Percentiles rank a stretch among this genome's conserved stretches.
phyloP scores from a whole-genome alignment of 1,140 invertebrate species.

The Drosophila guanche region DNA sequence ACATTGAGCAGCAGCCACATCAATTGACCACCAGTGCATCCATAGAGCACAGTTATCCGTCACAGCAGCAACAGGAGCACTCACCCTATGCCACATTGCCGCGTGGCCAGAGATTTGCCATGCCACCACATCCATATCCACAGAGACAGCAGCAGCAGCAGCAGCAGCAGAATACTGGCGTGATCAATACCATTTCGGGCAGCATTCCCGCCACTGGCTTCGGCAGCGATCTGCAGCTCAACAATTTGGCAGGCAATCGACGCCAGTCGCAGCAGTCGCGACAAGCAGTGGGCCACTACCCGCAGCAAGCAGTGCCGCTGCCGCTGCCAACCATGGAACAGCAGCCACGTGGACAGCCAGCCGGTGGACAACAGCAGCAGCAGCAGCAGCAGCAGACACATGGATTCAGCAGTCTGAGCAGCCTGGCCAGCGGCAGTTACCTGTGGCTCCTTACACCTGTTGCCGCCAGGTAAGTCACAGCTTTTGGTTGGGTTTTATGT shows the following conservation, averaged over 20 bases:
- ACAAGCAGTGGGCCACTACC: conserved; percentile 12
- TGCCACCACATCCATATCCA: conserved; percentile 12
- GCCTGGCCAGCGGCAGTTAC: conserved; percentile 49
- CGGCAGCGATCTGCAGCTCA: conserved; percentile 57
- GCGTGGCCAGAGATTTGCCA: conserved; percentile 33
- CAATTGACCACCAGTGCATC: conserved; percentile 69
- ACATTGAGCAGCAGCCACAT: conserved; percentile 32
- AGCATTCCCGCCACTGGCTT: conserved; percentile 73
- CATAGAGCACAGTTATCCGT: conserved; percentile 54
- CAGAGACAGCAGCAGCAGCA: conserved; percentile 30
- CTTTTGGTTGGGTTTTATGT: too few relatives aligned
- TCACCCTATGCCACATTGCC: conserved; percentile 76
- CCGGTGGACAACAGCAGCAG: conserved; percentile 2
- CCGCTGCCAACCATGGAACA: conserved; percentile 4
- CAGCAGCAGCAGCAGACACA: conserved; percentile 21
- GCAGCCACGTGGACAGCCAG: neutral
- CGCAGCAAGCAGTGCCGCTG: neutral
- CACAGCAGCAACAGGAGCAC: conserved; percentile 47
- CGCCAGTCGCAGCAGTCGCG: conserved; percentile 27
- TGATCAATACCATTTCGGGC: conserved; percentile 78
- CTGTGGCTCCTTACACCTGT: conserved; percentile 83
- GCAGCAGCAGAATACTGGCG: conserved; percentile 47
- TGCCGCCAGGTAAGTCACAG: conserved; percentile 72
- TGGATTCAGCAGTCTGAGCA: conserved; percentile 1
- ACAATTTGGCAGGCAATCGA: conserved; percentile 40